phyloP scores from a whole-genome alignment of 2,113 vertebrate genomes.

The Cynopterus brachyotis region DNA sequence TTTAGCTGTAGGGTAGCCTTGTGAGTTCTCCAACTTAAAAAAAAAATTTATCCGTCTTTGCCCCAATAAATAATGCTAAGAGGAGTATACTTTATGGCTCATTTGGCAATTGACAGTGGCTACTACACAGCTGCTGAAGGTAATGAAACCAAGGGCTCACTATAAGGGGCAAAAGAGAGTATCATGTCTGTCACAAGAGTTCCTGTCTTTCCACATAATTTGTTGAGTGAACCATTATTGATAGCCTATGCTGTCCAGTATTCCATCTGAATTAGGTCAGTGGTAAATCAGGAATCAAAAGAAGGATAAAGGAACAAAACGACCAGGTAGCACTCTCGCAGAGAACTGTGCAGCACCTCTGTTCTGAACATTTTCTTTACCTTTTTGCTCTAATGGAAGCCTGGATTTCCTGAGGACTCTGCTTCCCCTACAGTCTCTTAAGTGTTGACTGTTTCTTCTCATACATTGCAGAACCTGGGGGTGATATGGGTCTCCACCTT shows the following conservation, averaged over 20 bases:
- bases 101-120: neutral
- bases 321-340: neutral
- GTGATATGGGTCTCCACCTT: neutral
- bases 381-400: neutral
- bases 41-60: slow-evolving; percentile 1
- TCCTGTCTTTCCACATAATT: slow-evolving; percentile 91
- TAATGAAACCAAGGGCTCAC: neutral
- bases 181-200: slow-evolving; percentile 85
- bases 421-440: neutral
- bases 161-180: neutral
- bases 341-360: neutral
- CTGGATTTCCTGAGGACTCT: neutral
- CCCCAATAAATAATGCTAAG: neutral
- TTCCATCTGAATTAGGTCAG: neutral
- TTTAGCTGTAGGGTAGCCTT: slow-evolving; percentile 19
- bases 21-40: neutral
- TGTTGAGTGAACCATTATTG: slow-evolving; percentile 92
- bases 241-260: slow-evolving; percentile 90
- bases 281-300: neutral
- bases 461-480: neutral
- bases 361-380: neutral
- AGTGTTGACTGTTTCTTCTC: neutral
- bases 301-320: neutral
- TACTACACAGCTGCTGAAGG: neutral
- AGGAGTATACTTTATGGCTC: neutral